phyloP scores from a whole-genome alignment of 2,113 vertebrate species.

The Rhombomys opimus region DNA sequence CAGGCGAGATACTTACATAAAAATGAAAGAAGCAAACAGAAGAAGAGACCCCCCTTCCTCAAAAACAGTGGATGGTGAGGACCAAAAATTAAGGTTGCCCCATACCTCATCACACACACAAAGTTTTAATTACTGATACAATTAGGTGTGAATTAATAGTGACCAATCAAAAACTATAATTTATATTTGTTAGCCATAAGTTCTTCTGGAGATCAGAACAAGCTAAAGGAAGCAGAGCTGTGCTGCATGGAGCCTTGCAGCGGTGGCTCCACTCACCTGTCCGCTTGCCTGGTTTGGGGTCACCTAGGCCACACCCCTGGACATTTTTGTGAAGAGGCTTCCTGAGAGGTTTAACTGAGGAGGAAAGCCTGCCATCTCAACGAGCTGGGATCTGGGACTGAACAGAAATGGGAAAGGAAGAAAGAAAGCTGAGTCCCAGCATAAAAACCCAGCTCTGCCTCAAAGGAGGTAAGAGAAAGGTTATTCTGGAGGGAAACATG shows the following conservation, averaged over 20 bases:
- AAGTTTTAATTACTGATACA: background rate
- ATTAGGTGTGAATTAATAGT: background rate
- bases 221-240: background rate
- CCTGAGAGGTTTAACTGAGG: background rate
- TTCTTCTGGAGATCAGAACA: background rate
- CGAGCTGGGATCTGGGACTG: background rate
- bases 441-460: background rate
- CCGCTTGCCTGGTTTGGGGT: background rate
- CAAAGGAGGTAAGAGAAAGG: background rate
- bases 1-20: background rate
- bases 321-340: background rate
- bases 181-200: background rate
- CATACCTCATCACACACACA: background rate
- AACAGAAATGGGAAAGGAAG: background rate
- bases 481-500: background rate
- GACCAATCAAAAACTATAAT: background rate
- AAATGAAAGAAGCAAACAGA: background rate
- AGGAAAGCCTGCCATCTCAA: background rate
- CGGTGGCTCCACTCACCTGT: fast-evolving
- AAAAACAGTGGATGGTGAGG: background rate
- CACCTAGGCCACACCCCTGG: background rate
- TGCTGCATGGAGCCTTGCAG: background rate
- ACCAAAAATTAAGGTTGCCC: background rate
- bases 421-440: background rate
- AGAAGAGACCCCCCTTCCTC: background rate